These are phyloP conservation scores for Pristionchus exspectatus DNA, from an alignment of 2,888 invertebrate species.

Conservation along the genomic window DNA sequence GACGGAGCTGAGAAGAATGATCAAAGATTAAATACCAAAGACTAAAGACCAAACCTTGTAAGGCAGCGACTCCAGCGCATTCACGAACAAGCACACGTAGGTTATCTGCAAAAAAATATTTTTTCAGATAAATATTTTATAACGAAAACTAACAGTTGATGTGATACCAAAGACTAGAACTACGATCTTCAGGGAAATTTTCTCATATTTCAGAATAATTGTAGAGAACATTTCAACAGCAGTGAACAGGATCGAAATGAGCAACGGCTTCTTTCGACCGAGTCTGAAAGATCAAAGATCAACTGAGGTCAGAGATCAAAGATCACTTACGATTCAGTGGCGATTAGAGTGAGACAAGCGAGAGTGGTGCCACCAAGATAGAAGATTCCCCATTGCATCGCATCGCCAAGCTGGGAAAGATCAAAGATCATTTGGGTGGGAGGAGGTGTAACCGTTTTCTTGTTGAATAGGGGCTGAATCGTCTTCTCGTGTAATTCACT, in stretches of 20 bases:
- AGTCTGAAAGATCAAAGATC: constrained; percentile 45
- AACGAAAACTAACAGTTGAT: not conserved
- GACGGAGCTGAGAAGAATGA: constrained; percentile 28
- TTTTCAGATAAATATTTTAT: not conserved
- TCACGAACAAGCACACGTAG: constrained; percentile 41
- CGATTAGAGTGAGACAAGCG: not conserved
- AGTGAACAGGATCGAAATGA: constrained; percentile 4
- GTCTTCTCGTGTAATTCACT: not conserved
- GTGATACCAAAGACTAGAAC: not conserved
- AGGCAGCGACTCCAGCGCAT: constrained; percentile 45
- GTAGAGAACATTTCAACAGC: not conserved
- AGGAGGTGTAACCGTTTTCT: not conserved
- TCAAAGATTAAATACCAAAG: constrained; percentile 7
- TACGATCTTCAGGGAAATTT: not conserved
- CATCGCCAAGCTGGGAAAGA: not conserved
- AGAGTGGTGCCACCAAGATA: not conserved
- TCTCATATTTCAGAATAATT: not conserved
- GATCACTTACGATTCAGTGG: constrained; percentile 21
- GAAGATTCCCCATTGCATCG: not conserved
- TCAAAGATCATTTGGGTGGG: constrained; percentile 11
- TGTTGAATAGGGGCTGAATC: not conserved
- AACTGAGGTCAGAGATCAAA: not conserved
- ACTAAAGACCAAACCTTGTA: constrained; percentile 36
- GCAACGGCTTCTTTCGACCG: not conserved
- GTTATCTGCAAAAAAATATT: not conserved